phyloP scores from a whole-genome alignment of 2,888 invertebrate genomes.

The Oscheius sp. region DNA sequence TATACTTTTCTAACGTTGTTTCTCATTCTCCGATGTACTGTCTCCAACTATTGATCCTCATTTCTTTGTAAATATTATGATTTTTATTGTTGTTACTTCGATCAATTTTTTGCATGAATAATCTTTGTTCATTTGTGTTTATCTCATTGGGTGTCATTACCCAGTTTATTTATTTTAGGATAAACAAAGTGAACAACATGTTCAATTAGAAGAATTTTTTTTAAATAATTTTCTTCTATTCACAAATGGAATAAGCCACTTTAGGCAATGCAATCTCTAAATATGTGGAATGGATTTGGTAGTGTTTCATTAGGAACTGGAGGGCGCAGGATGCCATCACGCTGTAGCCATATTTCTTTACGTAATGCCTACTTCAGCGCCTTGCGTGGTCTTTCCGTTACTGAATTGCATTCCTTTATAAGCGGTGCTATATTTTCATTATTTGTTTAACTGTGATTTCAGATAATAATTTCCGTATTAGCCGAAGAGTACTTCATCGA shows the following conservation, averaged over 20 bases:
- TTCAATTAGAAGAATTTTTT: background rate
- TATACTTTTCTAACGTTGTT: background rate
- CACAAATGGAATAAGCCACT: background rate
- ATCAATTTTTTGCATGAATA: too few relatives aligned
- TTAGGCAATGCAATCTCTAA: slow-evolving; percentile 24
- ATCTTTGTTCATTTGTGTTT: too few relatives aligned
- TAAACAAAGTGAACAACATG: too few relatives aligned
- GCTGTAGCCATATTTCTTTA: background rate
- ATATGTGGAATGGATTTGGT: slow-evolving; percentile 26
- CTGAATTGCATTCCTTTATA: slow-evolving; percentile 1
- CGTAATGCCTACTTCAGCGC: slow-evolving; percentile 17
- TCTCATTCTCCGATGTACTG: background rate
- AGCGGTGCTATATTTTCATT: background rate
- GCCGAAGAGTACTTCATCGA: slow-evolving; percentile 11
- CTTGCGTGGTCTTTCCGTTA: background rate
- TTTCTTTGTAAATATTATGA: slow-evolving; percentile 8
- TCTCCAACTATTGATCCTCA: slow-evolving; percentile 24
- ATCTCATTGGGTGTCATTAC: too few relatives aligned
- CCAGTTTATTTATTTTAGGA: too few relatives aligned
- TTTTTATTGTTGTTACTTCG: slow-evolving; percentile 9
- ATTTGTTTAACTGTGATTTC: background rate
- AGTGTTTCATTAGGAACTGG: slow-evolving; percentile 6
- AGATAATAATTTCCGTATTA: slow-evolving; percentile 19
- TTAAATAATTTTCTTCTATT: background rate
- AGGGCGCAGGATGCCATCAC: background rate